Base-by-base conservation (phyloP, 2,113 vertebrate genomes). In the Coryphaenoides rupestris region DNA sequence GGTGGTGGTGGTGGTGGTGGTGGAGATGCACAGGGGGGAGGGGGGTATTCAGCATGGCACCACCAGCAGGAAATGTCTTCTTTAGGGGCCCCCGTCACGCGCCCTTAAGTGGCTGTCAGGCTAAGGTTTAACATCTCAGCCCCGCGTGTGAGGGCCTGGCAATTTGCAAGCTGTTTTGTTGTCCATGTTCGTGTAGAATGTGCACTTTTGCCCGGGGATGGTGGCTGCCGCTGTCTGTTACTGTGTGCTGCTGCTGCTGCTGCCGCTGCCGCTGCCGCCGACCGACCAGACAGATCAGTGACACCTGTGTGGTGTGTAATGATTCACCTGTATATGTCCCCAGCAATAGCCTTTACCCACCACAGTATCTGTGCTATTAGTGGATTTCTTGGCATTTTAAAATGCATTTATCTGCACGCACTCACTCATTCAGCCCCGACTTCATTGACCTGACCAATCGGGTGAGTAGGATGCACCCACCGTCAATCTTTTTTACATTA, bases 31-130 rank as follows among this genome's bases (percentile, higher is more conserved):
- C n/a, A n/a, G n/a, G n/a, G n/a, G n/a, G n/a, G n/a, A n/a, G n/a
- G 13, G 77, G 54, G 58, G 74, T 66, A 61, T 62, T 75, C 62
- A 64, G 77, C 69, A 50, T 15, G 16, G 81, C 72, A 75, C 77
- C 78, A 72, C 81, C 72, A 68, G 65, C 72, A 61, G 79, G 82
- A 69, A 75, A 84, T 70, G 69, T 86, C 85, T 88, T 87, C 80
- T 76, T 85, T 62, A 71, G 69, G 66, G 66, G n/a, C n/a, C n/a
- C 63, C 67, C 78, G 84, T 88, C 83, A 86, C 46, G 45, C 21
- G 22, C 21, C n/a, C n/a, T 23, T 28, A 69, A 72, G 68, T 63
- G 56, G 74, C 62, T 79, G 76, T 77, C 53, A 55, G 33, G 54
- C 69, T 66, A 53, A 55, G 70, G 19, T 66, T 79, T 75, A 72